Percentiles rank a stretch among this genome's conserved stretches.
Conservation (phyloP, 2,797 vertebrate genomes). For the Cynopterus sphinx region DNA sequence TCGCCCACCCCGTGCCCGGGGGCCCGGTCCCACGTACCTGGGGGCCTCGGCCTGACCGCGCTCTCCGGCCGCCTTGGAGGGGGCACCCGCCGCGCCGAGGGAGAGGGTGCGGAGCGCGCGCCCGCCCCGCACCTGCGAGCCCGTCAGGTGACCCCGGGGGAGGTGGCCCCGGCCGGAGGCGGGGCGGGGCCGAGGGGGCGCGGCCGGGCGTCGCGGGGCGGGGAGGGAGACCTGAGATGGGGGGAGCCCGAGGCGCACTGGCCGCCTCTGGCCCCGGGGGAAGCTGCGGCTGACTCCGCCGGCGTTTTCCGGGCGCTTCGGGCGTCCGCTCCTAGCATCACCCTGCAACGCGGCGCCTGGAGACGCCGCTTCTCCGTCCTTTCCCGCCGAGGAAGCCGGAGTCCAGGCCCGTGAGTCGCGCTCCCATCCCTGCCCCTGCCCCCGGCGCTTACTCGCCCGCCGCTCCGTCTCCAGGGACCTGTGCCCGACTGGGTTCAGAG, state of each 20-base stretch:
- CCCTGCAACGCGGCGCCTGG: background rate
- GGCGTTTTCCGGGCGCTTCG: background rate
- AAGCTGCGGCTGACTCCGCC: too few species aligned
- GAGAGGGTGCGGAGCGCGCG: background rate
- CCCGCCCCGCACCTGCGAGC: too few species aligned
- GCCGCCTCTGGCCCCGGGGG: too few species aligned
- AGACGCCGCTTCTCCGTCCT: background rate
- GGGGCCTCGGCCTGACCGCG: background rate
- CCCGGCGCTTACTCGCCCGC: background rate
- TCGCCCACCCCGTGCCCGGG: background rate
- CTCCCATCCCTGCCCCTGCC: background rate
- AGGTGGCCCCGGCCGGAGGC: too few species aligned
- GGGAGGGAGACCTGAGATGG: background rate
- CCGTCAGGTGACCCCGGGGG: too few species aligned
- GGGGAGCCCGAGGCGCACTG: too few species aligned
- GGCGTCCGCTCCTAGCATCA: background rate
- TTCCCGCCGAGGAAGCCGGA: background rate
- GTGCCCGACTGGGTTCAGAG: background rate
- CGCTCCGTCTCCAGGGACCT: background rate
- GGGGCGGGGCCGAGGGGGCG: fast-evolving
- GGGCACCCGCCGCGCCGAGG: fast-evolving
- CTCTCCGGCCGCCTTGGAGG: fast-evolving
- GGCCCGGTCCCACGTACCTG: background rate
- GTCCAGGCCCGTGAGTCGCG: background rate
- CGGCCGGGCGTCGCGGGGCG: background rate